A percentile compares a stretch with the other conserved stretches of the same genome.
These are phyloP conservation scores for Cliona cf. orientalis DNA, from an alignment of 37 sponge, comb jelly and placozoan species.

Conservation along the genomic window DNA sequence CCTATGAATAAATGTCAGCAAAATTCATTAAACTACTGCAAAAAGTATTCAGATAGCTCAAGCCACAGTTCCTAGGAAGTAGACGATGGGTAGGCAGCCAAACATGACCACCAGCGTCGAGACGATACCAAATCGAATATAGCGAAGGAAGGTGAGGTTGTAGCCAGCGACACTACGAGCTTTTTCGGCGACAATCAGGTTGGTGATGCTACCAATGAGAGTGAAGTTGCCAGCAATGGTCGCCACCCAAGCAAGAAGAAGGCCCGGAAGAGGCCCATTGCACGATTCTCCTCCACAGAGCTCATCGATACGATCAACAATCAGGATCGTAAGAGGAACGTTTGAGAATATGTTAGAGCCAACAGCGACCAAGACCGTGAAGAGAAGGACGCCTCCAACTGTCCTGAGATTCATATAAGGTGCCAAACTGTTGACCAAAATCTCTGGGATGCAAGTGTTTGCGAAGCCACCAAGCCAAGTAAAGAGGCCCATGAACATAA, in stretches of 20 bases:
- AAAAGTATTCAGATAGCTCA: no score
- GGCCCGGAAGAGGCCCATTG: conserved; percentile 45
- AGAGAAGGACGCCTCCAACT: conserved; percentile 67
- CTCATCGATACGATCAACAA: conserved; percentile 57
- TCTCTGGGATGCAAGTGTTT: conserved; percentile 75
- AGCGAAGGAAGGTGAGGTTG: conserved; percentile 69
- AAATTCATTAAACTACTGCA: no score
- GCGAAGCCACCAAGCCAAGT: conserved; percentile 91
- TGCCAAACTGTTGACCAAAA: conserved; percentile 47
- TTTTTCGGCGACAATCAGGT: conserved; percentile 94
- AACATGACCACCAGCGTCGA: conserved; percentile 80
- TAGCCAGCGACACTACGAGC: conserved; percentile 71
- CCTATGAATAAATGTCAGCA: neutral
- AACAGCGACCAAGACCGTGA: conserved; percentile 74
- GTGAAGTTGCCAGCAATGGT: conserved; percentile 93
- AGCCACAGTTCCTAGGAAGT: conserved; percentile 60
- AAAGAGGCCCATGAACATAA: conserved; percentile 92
- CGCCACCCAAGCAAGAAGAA: conserved; percentile 86
- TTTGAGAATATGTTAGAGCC: conserved; percentile 89
- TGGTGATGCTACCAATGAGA: conserved; percentile 91
- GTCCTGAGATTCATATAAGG: conserved; percentile 61
- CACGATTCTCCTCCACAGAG: conserved; percentile 58
- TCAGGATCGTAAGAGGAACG: conserved; percentile 83
- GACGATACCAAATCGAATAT: conserved; percentile 79
- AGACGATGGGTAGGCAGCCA: conserved; percentile 81